Conservation (phyloP, 1,140 invertebrate species). For the Apis florea region DNA sequence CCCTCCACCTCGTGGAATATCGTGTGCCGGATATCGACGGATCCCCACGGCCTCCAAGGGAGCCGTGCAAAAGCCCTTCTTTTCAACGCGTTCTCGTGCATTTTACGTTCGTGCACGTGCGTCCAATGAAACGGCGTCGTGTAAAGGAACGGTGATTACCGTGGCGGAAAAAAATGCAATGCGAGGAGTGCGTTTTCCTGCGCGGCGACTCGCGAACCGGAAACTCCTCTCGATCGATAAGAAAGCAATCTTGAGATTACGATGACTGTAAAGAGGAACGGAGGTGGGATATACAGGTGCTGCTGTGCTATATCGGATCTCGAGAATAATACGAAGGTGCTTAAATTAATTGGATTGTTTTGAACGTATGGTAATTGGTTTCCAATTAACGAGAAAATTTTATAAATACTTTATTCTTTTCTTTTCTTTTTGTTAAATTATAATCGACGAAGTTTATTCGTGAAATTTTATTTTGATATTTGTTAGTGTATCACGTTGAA, state of each 20-base stretch:
- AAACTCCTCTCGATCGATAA: not conserved
- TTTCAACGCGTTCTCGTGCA: not conserved
- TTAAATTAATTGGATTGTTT: too few relatives aligned
- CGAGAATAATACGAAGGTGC: too few relatives aligned
- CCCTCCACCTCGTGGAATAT: not conserved
- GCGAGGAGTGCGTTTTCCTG: conserved; percentile 5
- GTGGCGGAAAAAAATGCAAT: not conserved
- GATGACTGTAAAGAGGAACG: not conserved
- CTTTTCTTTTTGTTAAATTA: too few relatives aligned
- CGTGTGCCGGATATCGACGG: too few relatives aligned
- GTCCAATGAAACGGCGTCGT: not conserved
- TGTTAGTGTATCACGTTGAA: not conserved
- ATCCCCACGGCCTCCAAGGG: too few relatives aligned
- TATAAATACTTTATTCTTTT: too few relatives aligned
- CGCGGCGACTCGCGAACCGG: conserved; percentile 1
- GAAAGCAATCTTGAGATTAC: conserved; percentile 2
- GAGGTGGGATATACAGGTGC: not conserved
- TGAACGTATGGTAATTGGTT: too few relatives aligned
- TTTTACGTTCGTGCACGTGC: not conserved
- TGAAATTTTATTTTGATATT: too few relatives aligned
- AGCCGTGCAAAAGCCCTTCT: not conserved
- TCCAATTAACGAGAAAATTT: too few relatives aligned
- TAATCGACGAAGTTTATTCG: too few relatives aligned
- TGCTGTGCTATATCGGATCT: too few relatives aligned
- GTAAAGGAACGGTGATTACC: conserved; percentile 4